Base-by-base conservation (phyloP, 2,888 invertebrate species). In the Acleris literana region DNA sequence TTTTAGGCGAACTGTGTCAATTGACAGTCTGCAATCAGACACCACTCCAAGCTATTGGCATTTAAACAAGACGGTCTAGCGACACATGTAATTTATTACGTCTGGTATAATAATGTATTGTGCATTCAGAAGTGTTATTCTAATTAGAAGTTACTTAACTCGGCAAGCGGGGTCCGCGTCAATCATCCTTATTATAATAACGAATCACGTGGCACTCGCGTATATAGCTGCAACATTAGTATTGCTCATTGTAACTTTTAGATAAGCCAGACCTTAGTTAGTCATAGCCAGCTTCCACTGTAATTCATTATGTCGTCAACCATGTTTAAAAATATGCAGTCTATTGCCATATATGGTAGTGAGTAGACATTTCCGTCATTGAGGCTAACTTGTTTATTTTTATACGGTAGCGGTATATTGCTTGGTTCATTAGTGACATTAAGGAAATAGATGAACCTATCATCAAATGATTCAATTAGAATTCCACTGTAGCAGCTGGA, bases 231-330 rank as follows among this genome's bases (percentile, higher is more conserved):
- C 63, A 63, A 59, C 63, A 63, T 63, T 58, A 52, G 58, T 64
- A 73, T 80, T 81, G 81, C 74, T 83, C 82, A 83, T 79, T 77
- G 76, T 76, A 79, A 70, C 76, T 76, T 73, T 76, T 76, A 80
- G 80, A 84, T 83, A 81, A 82, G 72, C 73, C 70, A 70, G 76
- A 75, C 77, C 77, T 81, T 82, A 81, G 66, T 61, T 82, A 81
- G 66, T 61, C 66, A 62, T 61, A 58, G 20, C 18, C 80, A 76
- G 74, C 76, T 71, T 71, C 69, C 68, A 70, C 72, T 70, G 68
- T 74, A 71, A 75, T 76, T 73, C 73, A 64, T 72, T 68, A 64
- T 59, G 68, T 73, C 69, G 73, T 74, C 74, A 69, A 68, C 72
- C 65, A 72, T 69, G 53, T 65, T 66, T 66, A 22, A 61, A 57